phyloP scores from a whole-genome alignment of 2,113 vertebrate species.

The Martes martes region DNA sequence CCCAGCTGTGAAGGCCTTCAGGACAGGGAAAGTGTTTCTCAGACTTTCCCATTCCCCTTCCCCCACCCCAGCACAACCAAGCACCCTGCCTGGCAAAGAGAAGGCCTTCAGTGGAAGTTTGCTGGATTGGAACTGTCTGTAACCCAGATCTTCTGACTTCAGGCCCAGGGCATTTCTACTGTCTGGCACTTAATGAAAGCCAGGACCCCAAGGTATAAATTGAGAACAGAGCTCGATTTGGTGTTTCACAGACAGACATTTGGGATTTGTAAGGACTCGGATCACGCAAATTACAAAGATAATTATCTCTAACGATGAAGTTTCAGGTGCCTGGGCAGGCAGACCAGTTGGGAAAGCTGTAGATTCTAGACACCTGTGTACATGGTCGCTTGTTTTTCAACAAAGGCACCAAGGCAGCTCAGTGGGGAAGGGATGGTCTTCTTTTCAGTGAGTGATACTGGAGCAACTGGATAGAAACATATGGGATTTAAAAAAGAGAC shows the following conservation, averaged over 20 bases:
- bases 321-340: not conserved
- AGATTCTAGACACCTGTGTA: not conserved
- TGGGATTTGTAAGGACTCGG: not conserved
- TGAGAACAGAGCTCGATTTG: not conserved
- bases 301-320: not conserved
- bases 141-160: not conserved
- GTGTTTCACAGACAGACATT: not conserved
- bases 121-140: not conserved
- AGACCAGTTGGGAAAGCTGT: not conserved
- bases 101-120: not conserved
- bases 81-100: not conserved
- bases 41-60: fast-evolving
- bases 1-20: not conserved
- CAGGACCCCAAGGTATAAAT: not conserved
- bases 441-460: not conserved
- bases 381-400: not conserved
- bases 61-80: not conserved
- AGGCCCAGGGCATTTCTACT: not conserved
- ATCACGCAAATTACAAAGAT: not conserved
- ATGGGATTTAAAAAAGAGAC: not conserved
- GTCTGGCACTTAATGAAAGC: not conserved
- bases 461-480: not conserved
- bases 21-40: not conserved
- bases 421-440: not conserved
- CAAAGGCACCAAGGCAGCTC: not conserved